Conservation (phyloP, 2,113 vertebrate genomes). For the Dermatemys mawii region DNA sequence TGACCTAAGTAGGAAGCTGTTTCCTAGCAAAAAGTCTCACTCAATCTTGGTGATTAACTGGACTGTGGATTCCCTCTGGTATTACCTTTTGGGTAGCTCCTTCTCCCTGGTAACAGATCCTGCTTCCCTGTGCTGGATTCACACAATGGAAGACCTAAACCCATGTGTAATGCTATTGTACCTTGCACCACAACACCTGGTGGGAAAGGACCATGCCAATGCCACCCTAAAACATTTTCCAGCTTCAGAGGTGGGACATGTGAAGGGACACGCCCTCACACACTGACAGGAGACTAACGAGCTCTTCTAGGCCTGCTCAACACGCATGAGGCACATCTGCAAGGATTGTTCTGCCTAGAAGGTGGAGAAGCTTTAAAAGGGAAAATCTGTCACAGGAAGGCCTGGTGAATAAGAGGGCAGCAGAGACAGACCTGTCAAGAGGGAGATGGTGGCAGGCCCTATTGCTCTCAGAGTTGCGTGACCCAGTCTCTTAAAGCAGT, state of each 20-base stretch:
- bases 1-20: neutral
- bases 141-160: neutral
- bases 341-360: too few relatives aligned
- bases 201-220: too few relatives aligned
- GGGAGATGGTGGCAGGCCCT: neutral
- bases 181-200: too few relatives aligned
- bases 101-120: neutral
- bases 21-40: neutral
- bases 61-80: neutral
- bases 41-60: neutral
- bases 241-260: neutral
- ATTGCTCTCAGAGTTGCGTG: neutral
- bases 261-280: neutral
- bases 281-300: neutral
- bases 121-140: too few relatives aligned
- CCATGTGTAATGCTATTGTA: neutral
- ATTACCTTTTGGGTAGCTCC: neutral
- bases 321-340: too few relatives aligned
- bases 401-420: neutral
- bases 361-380: neutral
- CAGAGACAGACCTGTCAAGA: neutral
- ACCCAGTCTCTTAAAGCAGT: neutral
- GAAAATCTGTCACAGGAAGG: neutral
- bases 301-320: neutral
- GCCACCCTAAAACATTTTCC: neutral